phyloP scores from a whole-genome alignment of 2,888 invertebrate genomes.

The Drosophila yooni region DNA sequence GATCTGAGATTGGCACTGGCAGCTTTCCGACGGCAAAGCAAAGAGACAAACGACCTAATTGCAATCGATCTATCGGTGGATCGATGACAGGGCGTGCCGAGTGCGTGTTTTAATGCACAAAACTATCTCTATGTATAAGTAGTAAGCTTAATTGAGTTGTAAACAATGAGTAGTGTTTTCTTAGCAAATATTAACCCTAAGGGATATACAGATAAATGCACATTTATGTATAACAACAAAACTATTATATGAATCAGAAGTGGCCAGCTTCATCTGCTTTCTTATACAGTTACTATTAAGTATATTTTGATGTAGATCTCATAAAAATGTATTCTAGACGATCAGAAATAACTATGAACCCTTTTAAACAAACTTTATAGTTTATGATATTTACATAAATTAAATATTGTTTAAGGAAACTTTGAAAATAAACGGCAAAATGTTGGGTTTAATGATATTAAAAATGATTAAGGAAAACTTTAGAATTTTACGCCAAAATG shows the following conservation, averaged over 20 bases:
- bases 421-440: not conserved
- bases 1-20: not conserved
- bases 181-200: not conserved
- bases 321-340: not conserved
- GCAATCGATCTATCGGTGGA: not conserved
- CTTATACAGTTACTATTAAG: not conserved
- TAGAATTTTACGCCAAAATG: not conserved
- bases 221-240: not conserved
- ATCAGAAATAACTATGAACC: not conserved
- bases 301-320: accelerated
- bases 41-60: constrained; percentile 9
- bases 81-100: constrained; percentile 1
- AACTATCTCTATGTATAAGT: not conserved
- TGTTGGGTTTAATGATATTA: not conserved
- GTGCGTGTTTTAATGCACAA: not conserved
- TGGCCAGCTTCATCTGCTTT: not conserved
- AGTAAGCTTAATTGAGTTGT: not conserved
- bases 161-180: not conserved
- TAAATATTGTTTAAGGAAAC: not conserved
- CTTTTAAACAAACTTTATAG: not conserved
- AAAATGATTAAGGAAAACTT: not conserved
- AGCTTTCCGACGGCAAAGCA: constrained; percentile 44
- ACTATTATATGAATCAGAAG: not conserved
- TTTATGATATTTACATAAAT: not conserved
- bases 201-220: not conserved